These are phyloP conservation scores for human DNA, from an alignment of 2,113 vertebrate genomes.

Conservation along the genomic window GRCh38 chr13:93029501-93030000, in stretches of 20 bases:
- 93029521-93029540: background rate
- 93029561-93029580: background rate
- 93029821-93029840: too few species aligned
- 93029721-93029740: background rate
- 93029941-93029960: too few species aligned
- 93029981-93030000: too few species aligned
- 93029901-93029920: too few species aligned
- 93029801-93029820: background rate
- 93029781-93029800: background rate
- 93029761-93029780: background rate
- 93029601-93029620: background rate
- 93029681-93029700: background rate
- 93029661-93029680: background rate
- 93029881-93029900: too few species aligned
- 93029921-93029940: too few species aligned
- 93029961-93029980: too few species aligned
- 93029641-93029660: background rate
- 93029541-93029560: background rate
- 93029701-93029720: background rate
- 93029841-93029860: too few species aligned
- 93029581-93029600: background rate
- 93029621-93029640: background rate
- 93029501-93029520: background rate
- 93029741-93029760: background rate
- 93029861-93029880: too few species aligned